Evolutionary conservation across 2,888 invertebrate species (phyloP).

Genomic region (Chalcis sispes): DNA sequence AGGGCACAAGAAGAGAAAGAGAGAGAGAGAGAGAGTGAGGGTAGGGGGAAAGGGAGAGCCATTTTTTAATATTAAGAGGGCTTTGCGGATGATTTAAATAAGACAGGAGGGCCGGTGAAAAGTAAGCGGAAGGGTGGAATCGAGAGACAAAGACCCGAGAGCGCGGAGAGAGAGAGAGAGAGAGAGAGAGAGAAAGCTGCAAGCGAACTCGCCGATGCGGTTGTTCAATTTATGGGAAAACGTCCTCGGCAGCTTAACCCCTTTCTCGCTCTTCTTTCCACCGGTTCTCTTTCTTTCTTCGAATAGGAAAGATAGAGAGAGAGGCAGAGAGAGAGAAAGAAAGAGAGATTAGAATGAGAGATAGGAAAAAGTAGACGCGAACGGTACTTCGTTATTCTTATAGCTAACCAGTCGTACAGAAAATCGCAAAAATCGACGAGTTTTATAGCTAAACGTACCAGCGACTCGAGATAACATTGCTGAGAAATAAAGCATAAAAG

Average conservation of each 20-base stretch:
- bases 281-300: not conserved
- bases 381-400: conserved; percentile 45
- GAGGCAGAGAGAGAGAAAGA: not conserved
- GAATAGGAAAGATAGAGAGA: not conserved
- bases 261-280: conserved; percentile 4
- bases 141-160: conserved; percentile 59
- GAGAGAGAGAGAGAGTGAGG: conserved; percentile 5
- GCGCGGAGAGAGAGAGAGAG: conserved; percentile 10
- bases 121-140: not conserved
- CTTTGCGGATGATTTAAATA: conserved; percentile 70
- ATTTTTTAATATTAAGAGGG: conserved; percentile 69
- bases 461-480: no score
- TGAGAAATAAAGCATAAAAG: no score
- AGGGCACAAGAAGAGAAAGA: not conserved
- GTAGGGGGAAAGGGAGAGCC: conserved; percentile 35
- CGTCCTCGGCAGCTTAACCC: conserved; percentile 64
- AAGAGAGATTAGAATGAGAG: not conserved
- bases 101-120: conserved; percentile 58
- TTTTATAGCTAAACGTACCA: conserved; percentile 8
- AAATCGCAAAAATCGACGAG: conserved; percentile 21
- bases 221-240: conserved; percentile 70
- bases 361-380: conserved; percentile 26
- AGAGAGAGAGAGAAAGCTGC: conserved; percentile 1
- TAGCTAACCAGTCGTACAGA: conserved; percentile 14
- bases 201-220: conserved; percentile 60